Evolutionary conservation across 92 coral and sea anemone genomes (phyloP), one percentile per base, ranked within the genome.

Genomic region (Zoanthus sociatus): DNA sequence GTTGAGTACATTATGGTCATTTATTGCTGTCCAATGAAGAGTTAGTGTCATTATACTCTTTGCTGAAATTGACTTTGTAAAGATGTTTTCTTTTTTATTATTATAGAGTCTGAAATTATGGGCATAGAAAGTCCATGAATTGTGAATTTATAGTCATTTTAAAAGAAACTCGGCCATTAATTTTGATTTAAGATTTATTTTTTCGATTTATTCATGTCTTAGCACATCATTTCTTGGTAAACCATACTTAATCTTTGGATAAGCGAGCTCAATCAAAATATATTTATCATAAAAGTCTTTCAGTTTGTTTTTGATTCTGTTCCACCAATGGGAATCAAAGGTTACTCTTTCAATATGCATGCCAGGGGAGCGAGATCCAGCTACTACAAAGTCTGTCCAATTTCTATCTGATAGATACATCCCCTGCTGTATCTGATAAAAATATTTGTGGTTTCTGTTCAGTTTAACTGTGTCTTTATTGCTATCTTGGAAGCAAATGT

Each of bases 321-420:
- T 33, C 83, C 66, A 78, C 66, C 67, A 78, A 9, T 48, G 31
- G 30, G 66, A 53, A 17, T 48, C 67, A 53, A 78, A 78, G 9
- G 83, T 32, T 31, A 88, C 66, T 60, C 91, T 83, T 44, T 88
- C 87, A n/a, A 71, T 53, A 33, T 70, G 83, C 8, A 88, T 5
- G 0, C 9, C 83, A 33, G 73, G 6, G 8, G 50, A 3, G 5
- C n/a, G 45, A 1, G 91, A 88, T n/a, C 88, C 91, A 61, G 6
- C 20, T 16, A 88, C 91, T 17, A 88, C 91, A 83, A 88, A 88
- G 58, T 88, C 91, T 11, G 61, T 73, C 83, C 91, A 88, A 9
- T 60, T 48, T 16, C 71, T 82, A 21, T 55, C 87, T 31, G 83
- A 82, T 37, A 83, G 60, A 83, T 68, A 16, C 74, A 86, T 86